Conservation (phyloP, 2,113 vertebrate genomes). For the Malurus cyaneus region DNA sequence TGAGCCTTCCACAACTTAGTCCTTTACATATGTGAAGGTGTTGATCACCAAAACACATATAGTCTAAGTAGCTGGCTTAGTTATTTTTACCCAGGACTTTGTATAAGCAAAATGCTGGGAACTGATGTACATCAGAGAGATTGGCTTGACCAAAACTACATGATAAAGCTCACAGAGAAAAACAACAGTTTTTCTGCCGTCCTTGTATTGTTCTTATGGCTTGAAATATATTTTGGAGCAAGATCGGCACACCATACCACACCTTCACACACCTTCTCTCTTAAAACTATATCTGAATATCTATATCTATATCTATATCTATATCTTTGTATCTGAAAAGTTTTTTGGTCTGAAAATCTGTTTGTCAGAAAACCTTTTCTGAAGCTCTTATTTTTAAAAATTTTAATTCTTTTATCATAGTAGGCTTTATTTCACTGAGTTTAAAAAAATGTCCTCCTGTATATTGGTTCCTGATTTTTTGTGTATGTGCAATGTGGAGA, state of each 20-base stretch:
- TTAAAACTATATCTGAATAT: background rate
- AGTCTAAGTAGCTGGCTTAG: background rate
- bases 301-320: no score
- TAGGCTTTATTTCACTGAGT: background rate
- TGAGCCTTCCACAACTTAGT: background rate
- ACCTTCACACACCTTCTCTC: background rate
- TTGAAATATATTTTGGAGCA: background rate
- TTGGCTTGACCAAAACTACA: background rate
- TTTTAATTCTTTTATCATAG: background rate
- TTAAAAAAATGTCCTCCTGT: background rate
- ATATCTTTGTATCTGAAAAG: background rate
- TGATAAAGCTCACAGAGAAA: background rate
- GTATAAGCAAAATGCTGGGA: background rate
- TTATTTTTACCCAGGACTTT: background rate
- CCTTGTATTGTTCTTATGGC: background rate
- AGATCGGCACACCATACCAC: rapidly evolving
- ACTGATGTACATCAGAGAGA: background rate
- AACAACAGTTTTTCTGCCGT: background rate
- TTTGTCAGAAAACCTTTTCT: background rate
- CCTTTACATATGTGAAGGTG: rapidly evolving
- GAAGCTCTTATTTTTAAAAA: background rate
- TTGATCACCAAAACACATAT: background rate
- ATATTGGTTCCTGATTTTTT: background rate
- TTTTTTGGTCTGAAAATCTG: background rate
- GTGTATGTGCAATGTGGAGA: background rate